A percentile compares a stretch with the other conserved stretches of the same genome.
Conservation (phyloP, 2,113 vertebrate species). For the Tragelaphus strepsiceros region DNA sequence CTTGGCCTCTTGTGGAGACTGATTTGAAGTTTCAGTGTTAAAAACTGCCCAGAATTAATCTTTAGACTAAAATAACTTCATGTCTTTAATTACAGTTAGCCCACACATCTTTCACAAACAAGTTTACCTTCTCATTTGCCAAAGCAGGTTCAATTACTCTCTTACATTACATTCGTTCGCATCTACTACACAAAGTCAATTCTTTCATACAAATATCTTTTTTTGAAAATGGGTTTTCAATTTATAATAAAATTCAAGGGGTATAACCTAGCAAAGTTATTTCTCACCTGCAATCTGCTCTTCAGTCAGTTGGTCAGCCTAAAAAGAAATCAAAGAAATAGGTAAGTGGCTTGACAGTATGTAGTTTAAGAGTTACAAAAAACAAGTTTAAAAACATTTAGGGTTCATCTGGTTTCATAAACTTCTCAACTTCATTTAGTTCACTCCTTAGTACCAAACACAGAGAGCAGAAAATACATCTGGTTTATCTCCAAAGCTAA, state of each 20-base stretch:
- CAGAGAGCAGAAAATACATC: not conserved
- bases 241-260: not conserved
- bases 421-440: not conserved
- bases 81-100: not conserved
- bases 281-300: slow-evolving; percentile 99
- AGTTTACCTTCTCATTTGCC: slow-evolving; percentile 3
- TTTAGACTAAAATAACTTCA: not conserved
- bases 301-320: slow-evolving; percentile 99
- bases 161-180: not conserved
- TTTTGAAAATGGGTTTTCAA: not conserved
- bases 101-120: not conserved
- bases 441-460: not conserved
- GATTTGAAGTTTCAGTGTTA: not conserved
- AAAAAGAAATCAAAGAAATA: slow-evolving; percentile 66
- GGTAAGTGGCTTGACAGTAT: not conserved
- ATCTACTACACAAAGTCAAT: not conserved
- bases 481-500: not conserved
- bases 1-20: not conserved
- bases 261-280: slow-evolving; percentile 1
- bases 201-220: not conserved
- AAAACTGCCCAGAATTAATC: not conserved
- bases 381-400: slow-evolving; percentile 19
- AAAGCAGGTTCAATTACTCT: slow-evolving; percentile 21
- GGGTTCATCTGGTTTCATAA: not conserved
- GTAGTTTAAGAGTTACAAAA: not conserved